phyloP scores from a whole-genome alignment of 2,888 invertebrate species.

The Ischnus inquisitorius region DNA sequence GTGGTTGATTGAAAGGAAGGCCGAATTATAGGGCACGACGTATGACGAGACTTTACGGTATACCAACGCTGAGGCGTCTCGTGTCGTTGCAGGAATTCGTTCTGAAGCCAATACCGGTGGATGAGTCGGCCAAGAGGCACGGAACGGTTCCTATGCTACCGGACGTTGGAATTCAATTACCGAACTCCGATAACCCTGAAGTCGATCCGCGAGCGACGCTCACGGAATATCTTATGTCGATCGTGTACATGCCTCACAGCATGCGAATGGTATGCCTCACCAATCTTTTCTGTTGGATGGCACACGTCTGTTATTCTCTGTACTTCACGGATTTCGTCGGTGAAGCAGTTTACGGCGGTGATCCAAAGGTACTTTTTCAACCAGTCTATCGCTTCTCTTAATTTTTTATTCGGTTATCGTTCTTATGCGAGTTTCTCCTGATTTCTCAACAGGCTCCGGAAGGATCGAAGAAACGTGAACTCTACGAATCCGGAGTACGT shows the following conservation, averaged over 20 bases:
- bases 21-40: neutral
- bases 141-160: slow-evolving; percentile 80
- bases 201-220: slow-evolving; percentile 79
- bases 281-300: slow-evolving; percentile 99
- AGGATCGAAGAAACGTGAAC: slow-evolving; percentile 88
- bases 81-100: slow-evolving; percentile 77
- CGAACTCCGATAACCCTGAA: slow-evolving; percentile 58
- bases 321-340: slow-evolving; percentile 99
- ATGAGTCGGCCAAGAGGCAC: slow-evolving; percentile 72
- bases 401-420: neutral
- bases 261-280: slow-evolving; percentile 95
- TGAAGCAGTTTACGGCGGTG: slow-evolving; percentile 95
- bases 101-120: slow-evolving; percentile 76
- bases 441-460: slow-evolving; percentile 88
- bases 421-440: neutral
- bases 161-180: slow-evolving; percentile 67
- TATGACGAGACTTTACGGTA: slow-evolving; percentile 1
- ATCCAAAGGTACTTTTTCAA: slow-evolving; percentile 90
- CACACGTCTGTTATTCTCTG: slow-evolving; percentile 97
- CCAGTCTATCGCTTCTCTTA: neutral
- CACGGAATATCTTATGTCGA: slow-evolving; percentile 92
- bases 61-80: no score
- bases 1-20: neutral
- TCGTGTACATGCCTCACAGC: slow-evolving; percentile 96
- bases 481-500: slow-evolving; percentile 96